phyloP scores from a whole-genome alignment of 1,140 invertebrate genomes.

The Zelostemma sp. region DNA sequence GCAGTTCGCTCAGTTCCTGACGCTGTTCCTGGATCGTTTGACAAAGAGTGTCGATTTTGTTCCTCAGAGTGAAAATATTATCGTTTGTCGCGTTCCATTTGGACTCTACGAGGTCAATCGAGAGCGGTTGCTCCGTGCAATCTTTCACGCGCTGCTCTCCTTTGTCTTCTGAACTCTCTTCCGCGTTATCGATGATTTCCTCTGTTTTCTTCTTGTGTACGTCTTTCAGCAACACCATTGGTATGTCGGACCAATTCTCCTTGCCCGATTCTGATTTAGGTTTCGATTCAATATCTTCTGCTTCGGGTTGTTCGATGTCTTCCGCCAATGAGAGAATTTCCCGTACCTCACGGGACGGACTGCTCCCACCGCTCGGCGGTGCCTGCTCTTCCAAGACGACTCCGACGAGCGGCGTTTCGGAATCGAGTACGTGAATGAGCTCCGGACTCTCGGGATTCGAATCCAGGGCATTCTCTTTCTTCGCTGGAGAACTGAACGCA shows the following conservation, averaged over 20 bases:
- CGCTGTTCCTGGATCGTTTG: constrained; percentile 57
- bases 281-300: constrained; percentile 58
- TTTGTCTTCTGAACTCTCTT: not conserved
- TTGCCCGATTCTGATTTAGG: constrained; percentile 40
- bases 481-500: constrained; percentile 81
- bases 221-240: constrained; percentile 63
- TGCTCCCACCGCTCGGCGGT: constrained; percentile 79
- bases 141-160: not conserved
- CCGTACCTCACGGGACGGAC: constrained; percentile 88
- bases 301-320: constrained; percentile 50
- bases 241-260: constrained; percentile 69
- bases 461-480: constrained; percentile 62
- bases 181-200: constrained; percentile 30
- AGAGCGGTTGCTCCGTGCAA: constrained; percentile 4
- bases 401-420: constrained; percentile 59
- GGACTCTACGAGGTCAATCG: constrained; percentile 8
- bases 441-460: constrained; percentile 59
- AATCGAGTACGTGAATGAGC: constrained; percentile 46
- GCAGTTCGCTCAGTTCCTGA: constrained; percentile 57
- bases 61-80: constrained; percentile 48
- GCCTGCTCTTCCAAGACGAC: constrained; percentile 63
- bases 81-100: constrained; percentile 47
- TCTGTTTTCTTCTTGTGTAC: constrained; percentile 53
- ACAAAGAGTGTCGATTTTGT: constrained; percentile 58
- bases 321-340: constrained; percentile 78